Evolutionary conservation across 2,113 vertebrate species (phyloP).

Genomic region (Cariama cristata): DNA sequence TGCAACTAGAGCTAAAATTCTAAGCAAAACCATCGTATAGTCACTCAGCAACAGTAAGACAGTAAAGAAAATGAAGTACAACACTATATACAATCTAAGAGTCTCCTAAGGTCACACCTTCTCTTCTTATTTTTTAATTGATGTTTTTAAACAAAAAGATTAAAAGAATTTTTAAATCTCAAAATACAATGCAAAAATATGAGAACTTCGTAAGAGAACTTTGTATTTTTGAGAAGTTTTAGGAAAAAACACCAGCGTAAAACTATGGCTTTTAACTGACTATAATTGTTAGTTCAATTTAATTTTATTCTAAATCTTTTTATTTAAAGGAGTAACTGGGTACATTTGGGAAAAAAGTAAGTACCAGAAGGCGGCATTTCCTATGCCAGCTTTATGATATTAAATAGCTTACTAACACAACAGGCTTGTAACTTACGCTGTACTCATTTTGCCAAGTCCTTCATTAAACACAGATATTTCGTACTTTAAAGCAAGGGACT

Average conservation of each 20-base stretch:
- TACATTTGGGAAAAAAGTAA: background rate
- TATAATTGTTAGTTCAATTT: background rate
- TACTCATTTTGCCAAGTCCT: background rate
- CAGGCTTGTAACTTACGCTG: background rate
- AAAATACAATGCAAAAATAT: background rate
- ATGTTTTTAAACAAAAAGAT: background rate
- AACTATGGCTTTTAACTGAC: background rate
- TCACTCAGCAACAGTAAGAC: background rate
- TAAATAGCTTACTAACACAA: background rate
- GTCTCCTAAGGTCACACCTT: background rate
- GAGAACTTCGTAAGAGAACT: background rate
- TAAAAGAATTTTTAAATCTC: background rate
- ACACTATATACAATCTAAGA: background rate
- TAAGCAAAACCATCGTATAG: background rate
- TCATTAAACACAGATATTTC: background rate
- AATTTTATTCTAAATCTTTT: background rate
- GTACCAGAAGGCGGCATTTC: background rate
- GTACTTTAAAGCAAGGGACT: background rate
- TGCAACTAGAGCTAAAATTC: background rate
- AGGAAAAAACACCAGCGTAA: background rate
- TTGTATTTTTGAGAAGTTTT: background rate
- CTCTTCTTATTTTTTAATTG: background rate
- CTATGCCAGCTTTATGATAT: background rate
- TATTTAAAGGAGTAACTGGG: background rate
- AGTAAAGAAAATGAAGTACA: background rate